Conservation (phyloP, 2,888 invertebrate species). For the Chydorus sphaericus region DNA sequence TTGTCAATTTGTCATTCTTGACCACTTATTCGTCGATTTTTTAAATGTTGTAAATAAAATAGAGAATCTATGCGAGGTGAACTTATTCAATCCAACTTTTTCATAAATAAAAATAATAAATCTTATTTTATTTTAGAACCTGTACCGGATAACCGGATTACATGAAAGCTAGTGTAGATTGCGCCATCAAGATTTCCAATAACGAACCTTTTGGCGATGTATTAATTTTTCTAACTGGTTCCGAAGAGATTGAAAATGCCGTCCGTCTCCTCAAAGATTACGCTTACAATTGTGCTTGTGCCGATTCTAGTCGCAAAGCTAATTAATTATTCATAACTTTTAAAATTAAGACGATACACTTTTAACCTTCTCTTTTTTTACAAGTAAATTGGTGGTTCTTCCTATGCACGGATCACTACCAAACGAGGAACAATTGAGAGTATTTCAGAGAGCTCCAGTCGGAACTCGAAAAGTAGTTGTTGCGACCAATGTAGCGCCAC, state of each 20-base stretch:
- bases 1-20: too few relatives aligned
- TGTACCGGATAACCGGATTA: constrained; percentile 82
- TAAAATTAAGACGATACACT: background rate
- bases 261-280: constrained; percentile 47
- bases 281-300: constrained; percentile 15
- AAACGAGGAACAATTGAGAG: constrained; percentile 68
- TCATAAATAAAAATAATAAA: background rate
- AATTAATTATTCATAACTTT: constrained; percentile 3
- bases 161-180: constrained; percentile 71
- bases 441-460: constrained; percentile 52
- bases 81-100: constrained; percentile 25
- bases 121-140: constrained; percentile 45
- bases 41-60: too few relatives aligned
- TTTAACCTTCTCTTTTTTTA: background rate
- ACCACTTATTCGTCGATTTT: too few relatives aligned
- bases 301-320: constrained; percentile 2
- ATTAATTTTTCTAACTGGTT: constrained; percentile 80
- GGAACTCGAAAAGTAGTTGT: constrained; percentile 75
- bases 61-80: too few relatives aligned
- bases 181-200: constrained; percentile 68
- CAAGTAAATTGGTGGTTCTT: constrained; percentile 43
- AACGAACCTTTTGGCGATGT: constrained; percentile 64
- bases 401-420: constrained; percentile 88
- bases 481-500: constrained; percentile 91
- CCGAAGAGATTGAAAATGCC: constrained; percentile 80